Base-by-base conservation (phyloP, 1,140 invertebrate species). In the Drosophila pachea region DNA sequence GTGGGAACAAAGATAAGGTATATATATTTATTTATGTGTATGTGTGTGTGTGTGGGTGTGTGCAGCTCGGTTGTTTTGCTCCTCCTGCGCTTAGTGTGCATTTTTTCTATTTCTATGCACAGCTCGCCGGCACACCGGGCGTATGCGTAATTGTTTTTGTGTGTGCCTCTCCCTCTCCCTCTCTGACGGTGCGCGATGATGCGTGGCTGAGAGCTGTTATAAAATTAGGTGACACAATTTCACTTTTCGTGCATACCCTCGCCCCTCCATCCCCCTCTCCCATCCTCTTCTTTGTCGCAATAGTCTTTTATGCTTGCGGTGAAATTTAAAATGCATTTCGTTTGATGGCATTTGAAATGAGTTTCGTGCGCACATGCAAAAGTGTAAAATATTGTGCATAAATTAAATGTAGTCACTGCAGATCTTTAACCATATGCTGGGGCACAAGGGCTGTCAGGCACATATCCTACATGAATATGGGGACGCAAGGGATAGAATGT, bases 161-260 rank as follows among this genome's bases (percentile, higher is more conserved):
- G 29, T n/a, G 16, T 35, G 11, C 16, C 29, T 16, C 48, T 70
- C 59, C 52, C 33, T 61, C 40, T 68, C 55, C 66, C 45, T 63
- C 45, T 48, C 55, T 79, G 8, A n/a, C 40, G 40, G 48, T 75
- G 75, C 66, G 68, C 61, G 64, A 75, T 84, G 72, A 78, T 75
- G 78, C 75, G 64, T 84, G 56, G 65, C 65, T 54, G 68, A 76
- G 74, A 64, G 77, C 74, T 77, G 53, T 71, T 74, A 65, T 47
- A 69, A 83, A 83, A 84, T 83, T 79, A 79, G 81, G 79, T 83
- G 79, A 83, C 79, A 83, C 81, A 78, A 78, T 79, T 78, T 79
- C 50, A 59, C 63, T 60, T 58, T 65, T 22, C 50, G 55, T 47
- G 53, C 61, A 78, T 58, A 43, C 36, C 52, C 3, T 43, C 50